phyloP scores from a whole-genome alignment of 2,113 vertebrate genomes.

The Argyrosomus japonicus region DNA sequence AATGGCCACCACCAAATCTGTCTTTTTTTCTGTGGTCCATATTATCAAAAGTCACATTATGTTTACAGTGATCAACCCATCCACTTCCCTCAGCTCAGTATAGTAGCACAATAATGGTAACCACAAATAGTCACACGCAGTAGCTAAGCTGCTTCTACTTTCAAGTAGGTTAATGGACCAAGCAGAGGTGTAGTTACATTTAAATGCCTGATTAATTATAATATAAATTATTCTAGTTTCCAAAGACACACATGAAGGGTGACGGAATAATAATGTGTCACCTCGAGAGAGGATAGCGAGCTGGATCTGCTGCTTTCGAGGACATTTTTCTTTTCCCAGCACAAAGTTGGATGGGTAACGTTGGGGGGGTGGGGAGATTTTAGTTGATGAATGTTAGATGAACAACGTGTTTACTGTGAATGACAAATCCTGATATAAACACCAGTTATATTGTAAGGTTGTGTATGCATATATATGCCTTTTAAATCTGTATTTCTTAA shows the following conservation, averaged over 20 bases:
- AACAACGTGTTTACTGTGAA: constrained; percentile 72
- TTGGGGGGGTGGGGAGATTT: background rate
- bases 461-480: constrained; percentile 65
- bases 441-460: constrained; percentile 49
- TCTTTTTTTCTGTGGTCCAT: background rate
- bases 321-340: constrained; percentile 37
- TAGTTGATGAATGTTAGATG: constrained; percentile 51
- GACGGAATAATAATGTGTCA: constrained; percentile 33
- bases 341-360: constrained; percentile 37
- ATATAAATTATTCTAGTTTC: constrained; percentile 48
- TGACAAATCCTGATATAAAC: constrained; percentile 59
- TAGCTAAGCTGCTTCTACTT: constrained; percentile 31
- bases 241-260: constrained; percentile 51
- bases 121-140: constrained; percentile 35
- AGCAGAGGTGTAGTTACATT: constrained; percentile 68
- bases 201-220: constrained; percentile 61
- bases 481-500: constrained; percentile 69
- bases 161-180: constrained; percentile 73
- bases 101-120: constrained; percentile 42
- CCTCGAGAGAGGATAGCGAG: constrained; percentile 23
- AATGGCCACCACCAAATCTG: background rate
- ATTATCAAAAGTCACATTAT: background rate
- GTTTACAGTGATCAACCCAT: constrained; percentile 41
- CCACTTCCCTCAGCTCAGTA: constrained; percentile 7
- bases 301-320: constrained; percentile 43